A percentile compares a stretch with the other conserved stretches of the same genome.
Conservation (phyloP, 2,797 vertebrate species). For the Xerus rutilus region DNA sequence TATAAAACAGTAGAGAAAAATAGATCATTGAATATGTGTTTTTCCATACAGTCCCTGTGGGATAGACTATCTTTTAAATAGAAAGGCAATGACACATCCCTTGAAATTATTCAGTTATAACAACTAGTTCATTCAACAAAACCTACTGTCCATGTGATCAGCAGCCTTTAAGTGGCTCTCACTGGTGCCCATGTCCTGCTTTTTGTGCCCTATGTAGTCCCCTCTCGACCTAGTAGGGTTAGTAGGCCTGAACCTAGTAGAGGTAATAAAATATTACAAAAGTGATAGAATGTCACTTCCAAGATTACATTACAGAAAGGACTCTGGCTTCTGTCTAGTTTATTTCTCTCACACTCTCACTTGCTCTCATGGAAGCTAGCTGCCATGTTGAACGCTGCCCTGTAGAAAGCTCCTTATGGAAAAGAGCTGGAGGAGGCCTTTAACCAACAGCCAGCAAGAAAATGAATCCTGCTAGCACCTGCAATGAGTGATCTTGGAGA, state of each 20-base stretch:
- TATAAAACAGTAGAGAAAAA: background rate
- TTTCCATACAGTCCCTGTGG: background rate
- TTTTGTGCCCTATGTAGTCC: background rate
- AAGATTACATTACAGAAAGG: background rate
- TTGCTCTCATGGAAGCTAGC: background rate
- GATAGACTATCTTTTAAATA: background rate
- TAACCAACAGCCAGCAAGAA: background rate
- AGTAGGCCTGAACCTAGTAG: too few relatives aligned
- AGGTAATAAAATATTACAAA: background rate
- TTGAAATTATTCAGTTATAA: conserved; percentile 38
- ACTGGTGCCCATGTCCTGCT: rapidly evolving
- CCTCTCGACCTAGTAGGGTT: background rate
- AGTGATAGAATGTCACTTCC: background rate
- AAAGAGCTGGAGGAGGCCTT: background rate
- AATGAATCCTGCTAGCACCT: background rate
- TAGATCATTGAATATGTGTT: background rate
- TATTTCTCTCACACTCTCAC: background rate
- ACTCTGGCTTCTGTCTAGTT: background rate
- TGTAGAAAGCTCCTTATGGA: background rate
- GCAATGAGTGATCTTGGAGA: background rate
- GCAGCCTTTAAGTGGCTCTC: background rate
- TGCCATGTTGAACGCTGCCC: background rate
- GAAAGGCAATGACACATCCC: background rate
- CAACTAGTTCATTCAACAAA: background rate
- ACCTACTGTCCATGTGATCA: background rate